Percentiles rank a stretch among this genome's conserved stretches.
Evolutionary conservation across 1,140 invertebrate genomes (phyloP).

Genomic region (Chlorops oryzae): DNA sequence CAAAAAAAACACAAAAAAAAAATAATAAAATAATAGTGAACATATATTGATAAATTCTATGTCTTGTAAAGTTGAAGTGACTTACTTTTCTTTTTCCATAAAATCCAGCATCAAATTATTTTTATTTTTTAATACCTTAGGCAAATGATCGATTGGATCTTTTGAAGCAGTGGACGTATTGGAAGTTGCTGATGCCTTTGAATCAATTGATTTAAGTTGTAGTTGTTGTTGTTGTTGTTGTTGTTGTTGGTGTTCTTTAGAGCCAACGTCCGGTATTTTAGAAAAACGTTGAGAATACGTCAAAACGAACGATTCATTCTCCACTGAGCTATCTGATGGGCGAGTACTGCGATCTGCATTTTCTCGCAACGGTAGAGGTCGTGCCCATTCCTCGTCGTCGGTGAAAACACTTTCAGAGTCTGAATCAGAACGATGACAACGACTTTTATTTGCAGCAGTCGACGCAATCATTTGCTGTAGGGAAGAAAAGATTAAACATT

Average conservation of each 20-base stretch:
- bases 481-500: neutral
- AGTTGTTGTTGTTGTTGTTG: neutral
- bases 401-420: conserved; percentile 57
- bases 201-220: neutral
- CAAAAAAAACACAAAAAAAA: too few relatives aligned
- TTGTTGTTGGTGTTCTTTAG: conserved; percentile 4
- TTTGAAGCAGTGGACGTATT: conserved; percentile 9
- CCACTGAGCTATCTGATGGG: conserved; percentile 53
- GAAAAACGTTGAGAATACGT: conserved; percentile 56
- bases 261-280: conserved; percentile 48
- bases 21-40: too few relatives aligned
- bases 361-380: conserved; percentile 39
- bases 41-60: too few relatives aligned
- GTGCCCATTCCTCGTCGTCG: conserved; percentile 54
- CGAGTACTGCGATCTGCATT: conserved; percentile 46
- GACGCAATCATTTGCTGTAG: conserved; percentile 32
- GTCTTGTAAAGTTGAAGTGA: too few relatives aligned
- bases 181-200: conserved; percentile 42
- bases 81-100: conserved; percentile 43
- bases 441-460: conserved; percentile 16
- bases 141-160: conserved; percentile 29
- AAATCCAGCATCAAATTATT: conserved; percentile 43
- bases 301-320: conserved; percentile 55
- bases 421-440: conserved; percentile 49
- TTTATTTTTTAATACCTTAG: conserved; percentile 41